A percentile compares a stretch with the other conserved stretches of the same genome.
Evolutionary conservation across 1,140 invertebrate species (phyloP).

Genomic region (Drosophila guanche): DNA sequence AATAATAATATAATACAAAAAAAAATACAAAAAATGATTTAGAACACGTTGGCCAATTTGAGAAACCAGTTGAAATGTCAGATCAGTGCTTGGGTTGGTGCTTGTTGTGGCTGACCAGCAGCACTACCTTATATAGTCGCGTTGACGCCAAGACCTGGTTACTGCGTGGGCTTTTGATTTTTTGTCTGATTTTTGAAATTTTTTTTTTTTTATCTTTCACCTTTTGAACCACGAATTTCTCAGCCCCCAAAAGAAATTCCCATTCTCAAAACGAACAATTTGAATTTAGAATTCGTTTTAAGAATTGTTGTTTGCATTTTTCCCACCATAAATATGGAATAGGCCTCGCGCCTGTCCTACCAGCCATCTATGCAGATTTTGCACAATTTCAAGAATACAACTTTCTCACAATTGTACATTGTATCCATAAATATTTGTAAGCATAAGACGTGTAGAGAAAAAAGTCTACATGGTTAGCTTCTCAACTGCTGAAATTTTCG

Average conservation of each 20-base stretch:
- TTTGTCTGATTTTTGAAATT: background rate
- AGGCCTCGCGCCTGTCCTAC: background rate
- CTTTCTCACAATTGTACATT: constrained; percentile 57
- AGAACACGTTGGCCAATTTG: constrained; percentile 14
- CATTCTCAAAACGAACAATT: constrained; percentile 39
- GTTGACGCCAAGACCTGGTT: background rate
- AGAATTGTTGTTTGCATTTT: constrained; percentile 15
- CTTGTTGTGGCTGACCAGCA: background rate
- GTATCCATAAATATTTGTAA: constrained; percentile 2
- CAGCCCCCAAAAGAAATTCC: constrained; percentile 6
- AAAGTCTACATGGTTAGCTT: constrained; percentile 33
- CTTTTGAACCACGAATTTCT: constrained; percentile 21
- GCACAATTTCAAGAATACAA: constrained; percentile 37
- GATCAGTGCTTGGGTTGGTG: background rate
- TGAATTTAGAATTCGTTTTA: constrained; percentile 35
- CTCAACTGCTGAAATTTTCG: constrained; percentile 8
- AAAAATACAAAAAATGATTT: constrained; percentile 1
- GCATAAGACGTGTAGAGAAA: constrained; percentile 10
- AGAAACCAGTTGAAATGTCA: constrained; percentile 39
- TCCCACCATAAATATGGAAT: constrained; percentile 45
- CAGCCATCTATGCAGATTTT: constrained; percentile 16
- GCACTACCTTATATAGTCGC: constrained; percentile 25
- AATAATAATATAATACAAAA: background rate
- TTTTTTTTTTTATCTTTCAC: constrained; percentile 8
- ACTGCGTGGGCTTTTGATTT: background rate